Base-by-base conservation (phyloP, 1,140 invertebrate genomes). In the Lepidurus couesii region DNA sequence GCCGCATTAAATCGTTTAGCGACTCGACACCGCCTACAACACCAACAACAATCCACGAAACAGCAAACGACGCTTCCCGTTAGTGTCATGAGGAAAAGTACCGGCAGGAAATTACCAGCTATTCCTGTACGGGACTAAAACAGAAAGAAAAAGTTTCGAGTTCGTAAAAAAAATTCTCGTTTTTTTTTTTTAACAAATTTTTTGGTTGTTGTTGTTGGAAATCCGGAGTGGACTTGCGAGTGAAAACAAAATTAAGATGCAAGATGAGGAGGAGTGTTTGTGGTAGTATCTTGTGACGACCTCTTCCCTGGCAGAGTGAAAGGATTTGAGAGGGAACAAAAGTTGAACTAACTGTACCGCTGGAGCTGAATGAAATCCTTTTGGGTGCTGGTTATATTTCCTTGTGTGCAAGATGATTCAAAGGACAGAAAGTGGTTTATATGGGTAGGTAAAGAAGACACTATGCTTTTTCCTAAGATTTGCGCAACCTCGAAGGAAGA, bases 221-320 rank as follows among this genome's bases (percentile, higher is more conserved):
- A 65, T 21, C 53, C 1, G 21, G 53, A n/a, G 53, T 65, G 53
- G 53, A 65, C 53, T 16, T 65, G 5, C 0, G 53, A 16, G 53
- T 9, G 53, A 13, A 7, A 21, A 16, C 16, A 21, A 9, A n/a
- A 13, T 13, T 47, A 47, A 47, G 10, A 47, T 11, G 16, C 6
- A 21, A 65, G 53, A 13, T 13, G 6, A 65, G 53, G 13, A n/a
- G 13, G 53, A 65, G 21, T 65, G 53, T 65, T 13, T 65, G 53
- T 65, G 53, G 53, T 65, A 65, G 53, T 9, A 65, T 16, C 53
- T 7, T 65, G n/a, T 65, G 53, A 65, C 53, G 53, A 65, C 53
- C 53, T 65, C 53, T 65, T 65, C 53, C 34, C 53, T 13, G 53
- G 53, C 53, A 65, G 53, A 65, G 53, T 65, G 53, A 65, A 21